phyloP scores from a whole-genome alignment of 2,113 vertebrate genomes.

The Xyrauchen texanus region DNA sequence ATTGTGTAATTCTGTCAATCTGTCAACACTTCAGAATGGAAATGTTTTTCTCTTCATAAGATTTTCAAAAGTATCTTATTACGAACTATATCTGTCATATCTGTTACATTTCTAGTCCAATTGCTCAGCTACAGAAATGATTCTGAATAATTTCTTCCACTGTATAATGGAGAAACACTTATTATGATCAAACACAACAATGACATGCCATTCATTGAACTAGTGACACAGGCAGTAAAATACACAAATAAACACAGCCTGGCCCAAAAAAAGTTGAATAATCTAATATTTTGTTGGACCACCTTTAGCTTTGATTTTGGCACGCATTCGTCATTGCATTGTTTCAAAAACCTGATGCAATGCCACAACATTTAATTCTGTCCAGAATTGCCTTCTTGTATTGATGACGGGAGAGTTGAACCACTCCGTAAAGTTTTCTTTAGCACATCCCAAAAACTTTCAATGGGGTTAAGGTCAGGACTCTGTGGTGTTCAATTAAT shows the following conservation, averaged over 20 bases:
- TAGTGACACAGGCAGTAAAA: neutral
- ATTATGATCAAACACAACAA: slow-evolving; percentile 1
- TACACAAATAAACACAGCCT: neutral
- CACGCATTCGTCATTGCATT: too few relatives aligned
- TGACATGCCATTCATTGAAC: neutral
- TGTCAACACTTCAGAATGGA: slow-evolving; percentile 1
- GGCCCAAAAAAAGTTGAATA: too few relatives aligned
- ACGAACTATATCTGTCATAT: slow-evolving; percentile 21
- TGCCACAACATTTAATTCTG: too few relatives aligned
- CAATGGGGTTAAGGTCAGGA: too few relatives aligned
- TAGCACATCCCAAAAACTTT: too few relatives aligned
- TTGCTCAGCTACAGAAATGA: neutral
- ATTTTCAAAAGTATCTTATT: slow-evolving; percentile 26
- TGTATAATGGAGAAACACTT: slow-evolving; percentile 1
- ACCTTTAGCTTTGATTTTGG: too few relatives aligned
- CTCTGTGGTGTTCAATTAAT: too few relatives aligned
- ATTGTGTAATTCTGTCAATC: neutral
- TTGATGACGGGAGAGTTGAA: too few relatives aligned
- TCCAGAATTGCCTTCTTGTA: too few relatives aligned
- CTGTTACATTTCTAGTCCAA: slow-evolving; percentile 14
- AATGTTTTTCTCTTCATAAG: slow-evolving; percentile 27
- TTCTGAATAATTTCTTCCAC: slow-evolving; percentile 15
- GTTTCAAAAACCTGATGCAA: too few relatives aligned
- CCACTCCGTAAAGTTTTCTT: too few relatives aligned
- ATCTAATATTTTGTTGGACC: too few relatives aligned